Conservation (phyloP, 2,113 vertebrate genomes). For the Gobius niger region DNA sequence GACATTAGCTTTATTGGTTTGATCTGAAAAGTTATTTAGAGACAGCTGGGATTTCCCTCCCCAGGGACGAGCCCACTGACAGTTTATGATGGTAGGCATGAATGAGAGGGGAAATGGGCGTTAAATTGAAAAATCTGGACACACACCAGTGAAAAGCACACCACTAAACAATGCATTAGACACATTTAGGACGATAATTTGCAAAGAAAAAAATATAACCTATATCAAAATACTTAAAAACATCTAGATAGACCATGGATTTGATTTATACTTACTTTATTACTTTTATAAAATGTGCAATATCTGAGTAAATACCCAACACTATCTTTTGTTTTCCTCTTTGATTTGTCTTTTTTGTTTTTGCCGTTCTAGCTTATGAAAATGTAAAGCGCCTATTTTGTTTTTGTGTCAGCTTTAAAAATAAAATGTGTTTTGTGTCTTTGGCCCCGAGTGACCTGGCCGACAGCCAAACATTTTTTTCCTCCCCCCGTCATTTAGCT, state of each 20-base stretch:
- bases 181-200: neutral
- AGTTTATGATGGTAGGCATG: constrained; percentile 58
- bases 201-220: neutral
- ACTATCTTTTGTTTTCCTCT: neutral
- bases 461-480: constrained; percentile 43
- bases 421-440: constrained; percentile 34
- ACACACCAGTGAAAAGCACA: constrained; percentile 32
- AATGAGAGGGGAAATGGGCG: constrained; percentile 66
- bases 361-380: neutral
- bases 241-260: too few relatives aligned
- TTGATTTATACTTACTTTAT: neutral
- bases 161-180: constrained; percentile 29
- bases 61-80: constrained; percentile 51
- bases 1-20: constrained; percentile 72
- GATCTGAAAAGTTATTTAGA: constrained; percentile 76
- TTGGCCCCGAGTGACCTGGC: constrained; percentile 47
- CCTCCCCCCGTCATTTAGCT: constrained; percentile 57
- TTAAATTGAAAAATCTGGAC: constrained; percentile 67
- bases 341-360: neutral
- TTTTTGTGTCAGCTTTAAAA: constrained; percentile 23
- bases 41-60: constrained; percentile 75
- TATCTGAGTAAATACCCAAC: neutral
- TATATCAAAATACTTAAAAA: too few relatives aligned
- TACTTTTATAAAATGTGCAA: neutral
- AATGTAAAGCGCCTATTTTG: constrained; percentile 44